Base-by-base conservation (phyloP, 2,797 vertebrate species). In the Thaleichthys pacificus region DNA sequence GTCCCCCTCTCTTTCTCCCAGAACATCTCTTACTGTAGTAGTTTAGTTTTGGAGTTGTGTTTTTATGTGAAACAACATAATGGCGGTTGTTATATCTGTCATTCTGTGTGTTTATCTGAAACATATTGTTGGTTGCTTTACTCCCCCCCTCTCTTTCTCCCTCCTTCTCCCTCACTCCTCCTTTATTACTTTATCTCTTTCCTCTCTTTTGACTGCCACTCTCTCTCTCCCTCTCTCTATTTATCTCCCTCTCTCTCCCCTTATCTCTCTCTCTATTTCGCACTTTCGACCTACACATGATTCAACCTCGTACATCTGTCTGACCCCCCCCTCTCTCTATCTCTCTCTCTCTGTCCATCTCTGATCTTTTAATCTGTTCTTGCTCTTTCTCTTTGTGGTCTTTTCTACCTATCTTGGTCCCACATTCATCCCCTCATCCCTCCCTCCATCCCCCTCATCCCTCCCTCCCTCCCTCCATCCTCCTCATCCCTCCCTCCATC, bases 41-140 rank as follows among this genome's bases (percentile, higher is more conserved):
- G 32, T 32, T 32, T 32, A 6, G 32, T 32, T 32, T 32, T 32
- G 32, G 32, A 32, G 30, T 32, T 32, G 32, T 32, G 32, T 32
- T 32, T 32, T 32, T 32, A 5, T 6, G 32, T 32, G 54, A 64
- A 79, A 72, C 66, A 49, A 2, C 14, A 28, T 72, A 71, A 68
- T 30, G 67, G 26, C 22, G 35, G 56, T 28, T 68, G 51, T 72
- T 63, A 57, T 49, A 47, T 67, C 8, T 28, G 9, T 9, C 0
- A 3, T 5, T 9, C 15, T 60, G 32, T 42, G 75, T 8, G 38
- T 19, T 12, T 75, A 42, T n/a, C 49, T 22, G 26, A 1, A 35
- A 57, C 62, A 30, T 19, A 32, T 35, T 17, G 30, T 35, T 35
- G 21, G 38, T 19, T 21, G 32, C 28, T 14, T 32, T 63, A 63